Evolutionary conservation across 2,113 vertebrate genomes (phyloP).

Genomic region (Chascanopsetta lugubris): DNA sequence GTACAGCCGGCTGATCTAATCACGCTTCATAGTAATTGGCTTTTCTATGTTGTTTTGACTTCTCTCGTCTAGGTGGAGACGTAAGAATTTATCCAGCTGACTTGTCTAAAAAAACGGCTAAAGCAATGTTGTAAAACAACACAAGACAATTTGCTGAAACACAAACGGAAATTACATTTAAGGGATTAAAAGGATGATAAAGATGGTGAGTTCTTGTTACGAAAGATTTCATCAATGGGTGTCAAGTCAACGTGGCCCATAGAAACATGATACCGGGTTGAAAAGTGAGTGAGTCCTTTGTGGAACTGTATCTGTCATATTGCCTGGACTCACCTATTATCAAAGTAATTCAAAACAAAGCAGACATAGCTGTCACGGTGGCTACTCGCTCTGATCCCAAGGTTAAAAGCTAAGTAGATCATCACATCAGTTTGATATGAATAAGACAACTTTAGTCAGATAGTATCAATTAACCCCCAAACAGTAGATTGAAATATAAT

Average conservation of each 20-base stretch:
- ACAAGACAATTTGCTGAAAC: too few relatives aligned
- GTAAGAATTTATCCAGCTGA: too few relatives aligned
- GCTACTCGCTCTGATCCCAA: not conserved
- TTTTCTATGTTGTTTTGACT: too few relatives aligned
- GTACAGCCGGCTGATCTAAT: too few relatives aligned
- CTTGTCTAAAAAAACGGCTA: too few relatives aligned
- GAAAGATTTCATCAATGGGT: too few relatives aligned
- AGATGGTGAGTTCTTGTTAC: not conserved
- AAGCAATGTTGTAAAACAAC: too few relatives aligned
- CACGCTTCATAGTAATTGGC: too few relatives aligned
- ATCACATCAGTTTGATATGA: not conserved
- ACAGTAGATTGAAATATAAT: not conserved
- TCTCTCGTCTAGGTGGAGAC: too few relatives aligned
- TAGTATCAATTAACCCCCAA: not conserved
- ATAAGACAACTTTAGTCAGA: not conserved
- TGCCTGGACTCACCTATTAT: not conserved
- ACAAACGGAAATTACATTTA: too few relatives aligned
- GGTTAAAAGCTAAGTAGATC: not conserved
- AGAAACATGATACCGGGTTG: not conserved
- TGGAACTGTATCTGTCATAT: not conserved
- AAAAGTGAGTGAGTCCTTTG: not conserved
- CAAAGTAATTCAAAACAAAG: not conserved
- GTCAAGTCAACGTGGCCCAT: not conserved
- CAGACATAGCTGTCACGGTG: not conserved
- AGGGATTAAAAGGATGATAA: not conserved